Evolutionary conservation across 2,888 invertebrate genomes (phyloP).

Genomic region (Drepana falcataria): DNA sequence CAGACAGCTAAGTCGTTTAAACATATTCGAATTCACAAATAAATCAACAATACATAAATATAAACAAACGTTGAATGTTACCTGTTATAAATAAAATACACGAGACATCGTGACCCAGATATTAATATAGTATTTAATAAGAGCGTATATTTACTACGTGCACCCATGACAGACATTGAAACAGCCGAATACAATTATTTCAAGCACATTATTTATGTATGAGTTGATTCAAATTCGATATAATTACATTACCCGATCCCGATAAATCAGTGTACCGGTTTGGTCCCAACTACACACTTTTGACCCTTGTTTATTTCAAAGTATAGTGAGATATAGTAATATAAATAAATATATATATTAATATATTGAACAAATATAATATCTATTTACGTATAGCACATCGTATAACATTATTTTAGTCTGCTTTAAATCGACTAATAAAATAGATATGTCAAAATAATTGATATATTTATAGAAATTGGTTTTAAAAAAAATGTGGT

Average conservation of each 20-base stretch:
- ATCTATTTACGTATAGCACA: slow-evolving; percentile 55
- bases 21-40: not conserved
- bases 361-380: slow-evolving; percentile 39
- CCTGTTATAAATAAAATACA: not conserved
- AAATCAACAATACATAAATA: not conserved
- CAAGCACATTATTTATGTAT: slow-evolving; percentile 25
- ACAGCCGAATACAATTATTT: slow-evolving; percentile 35
- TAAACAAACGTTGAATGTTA: not conserved
- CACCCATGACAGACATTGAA: slow-evolving; percentile 43
- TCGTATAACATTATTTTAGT: slow-evolving; percentile 60
- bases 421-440: slow-evolving; percentile 45
- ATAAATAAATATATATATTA: slow-evolving; percentile 9
- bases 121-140: slow-evolving; percentile 10
- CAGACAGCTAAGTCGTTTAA: slow-evolving; percentile 16
- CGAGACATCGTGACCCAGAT: slow-evolving; percentile 16
- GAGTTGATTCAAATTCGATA: slow-evolving; percentile 22
- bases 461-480: slow-evolving; percentile 38
- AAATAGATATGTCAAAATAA: slow-evolving; percentile 68
- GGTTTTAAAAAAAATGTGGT: slow-evolving; percentile 27
- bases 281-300: slow-evolving; percentile 56
- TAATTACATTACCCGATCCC: slow-evolving; percentile 40
- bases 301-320: slow-evolving; percentile 16
- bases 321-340: slow-evolving; percentile 10
- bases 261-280: slow-evolving; percentile 67
- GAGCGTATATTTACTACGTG: slow-evolving; percentile 4